Base-by-base conservation (phyloP, 2,888 invertebrate species). In the Hemistola chrysoprasaria region DNA sequence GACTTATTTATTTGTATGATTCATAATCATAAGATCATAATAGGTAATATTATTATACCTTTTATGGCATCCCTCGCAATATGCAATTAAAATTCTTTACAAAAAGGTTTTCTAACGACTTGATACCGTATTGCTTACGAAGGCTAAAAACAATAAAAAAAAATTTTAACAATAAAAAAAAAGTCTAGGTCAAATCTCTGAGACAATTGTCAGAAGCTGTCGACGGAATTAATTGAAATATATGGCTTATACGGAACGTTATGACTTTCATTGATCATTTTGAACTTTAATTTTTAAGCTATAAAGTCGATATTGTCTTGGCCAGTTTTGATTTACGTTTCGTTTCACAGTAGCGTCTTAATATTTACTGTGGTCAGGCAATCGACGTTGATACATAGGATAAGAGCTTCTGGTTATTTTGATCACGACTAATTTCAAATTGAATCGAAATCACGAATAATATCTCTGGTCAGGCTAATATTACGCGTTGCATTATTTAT, bases 191-290 rank as follows among this genome's bases (percentile, higher is more conserved):
- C 74, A 78, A 84, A 86, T 83, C 82, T 76, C 74, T 68, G 74
- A 77, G 74, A 81, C 82, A 81, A 77, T 77, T 52, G 69, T 69
- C 74, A 71, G 68, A 69, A 56, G 60, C 68, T 77, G 86, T 80
- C 79, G 75, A 67, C 86, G 69, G 62, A 65, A 73, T 73, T 86
- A 83, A 88, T 88, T 87, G 83, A 87, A 87, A 88, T 87, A 82
- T 87, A 88, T 87, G 83, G 66, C 75, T 71, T 72, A 70, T 79
- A 71, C 71, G 65, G 67, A 68, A 71, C 68, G 64, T 65, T 64
- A 77, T 41, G 50, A 50, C 51, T 45, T 11, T 8, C 7, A 22
- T 22, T 23, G 6, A 48, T 56, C 40, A 80, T 40, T 57, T 46
- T 65, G 42, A 57, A 64, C 60, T 65, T 52, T 78, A 71, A 37